Conservation (phyloP, 2,797 vertebrate species). For the Todus mexicanus region DNA sequence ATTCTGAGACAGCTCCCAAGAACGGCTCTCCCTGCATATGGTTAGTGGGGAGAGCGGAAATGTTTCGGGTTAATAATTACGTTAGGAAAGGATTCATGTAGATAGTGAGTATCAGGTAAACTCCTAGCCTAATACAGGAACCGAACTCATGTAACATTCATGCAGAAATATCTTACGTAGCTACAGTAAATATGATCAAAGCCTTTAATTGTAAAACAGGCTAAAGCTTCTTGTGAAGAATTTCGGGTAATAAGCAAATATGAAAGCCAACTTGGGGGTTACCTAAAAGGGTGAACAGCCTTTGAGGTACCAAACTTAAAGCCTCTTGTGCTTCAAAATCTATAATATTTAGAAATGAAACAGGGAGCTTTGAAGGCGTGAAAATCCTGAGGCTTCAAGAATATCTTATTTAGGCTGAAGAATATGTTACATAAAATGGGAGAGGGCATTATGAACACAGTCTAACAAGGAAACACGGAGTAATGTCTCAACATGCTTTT, state of each 20-base stretch:
- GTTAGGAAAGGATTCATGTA: not conserved
- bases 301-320: conserved; percentile 57
- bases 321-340: conserved; percentile 52
- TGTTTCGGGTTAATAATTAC: not conserved
- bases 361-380: conserved; percentile 19
- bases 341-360: conserved; percentile 62
- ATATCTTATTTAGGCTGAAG: conserved; percentile 43
- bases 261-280: conserved; percentile 42
- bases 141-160: conserved; percentile 38
- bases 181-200: conserved; percentile 63
- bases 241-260: conserved; percentile 50
- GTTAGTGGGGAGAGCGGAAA: not conserved
- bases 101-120: not conserved
- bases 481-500: conserved; percentile 40
- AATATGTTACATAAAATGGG: conserved; percentile 34
- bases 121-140: not conserved
- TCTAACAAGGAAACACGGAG: not conserved
- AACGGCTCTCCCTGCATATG: not conserved
- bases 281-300: conserved; percentile 50
- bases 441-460: not conserved
- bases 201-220: conserved; percentile 58
- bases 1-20: not conserved
- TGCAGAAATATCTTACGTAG: conserved; percentile 34
- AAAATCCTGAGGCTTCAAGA: conserved; percentile 47
- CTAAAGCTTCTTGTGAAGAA: conserved; percentile 42